Base-by-base conservation (phyloP, 2,888 invertebrate species). In the Himalopsyche anomala region DNA sequence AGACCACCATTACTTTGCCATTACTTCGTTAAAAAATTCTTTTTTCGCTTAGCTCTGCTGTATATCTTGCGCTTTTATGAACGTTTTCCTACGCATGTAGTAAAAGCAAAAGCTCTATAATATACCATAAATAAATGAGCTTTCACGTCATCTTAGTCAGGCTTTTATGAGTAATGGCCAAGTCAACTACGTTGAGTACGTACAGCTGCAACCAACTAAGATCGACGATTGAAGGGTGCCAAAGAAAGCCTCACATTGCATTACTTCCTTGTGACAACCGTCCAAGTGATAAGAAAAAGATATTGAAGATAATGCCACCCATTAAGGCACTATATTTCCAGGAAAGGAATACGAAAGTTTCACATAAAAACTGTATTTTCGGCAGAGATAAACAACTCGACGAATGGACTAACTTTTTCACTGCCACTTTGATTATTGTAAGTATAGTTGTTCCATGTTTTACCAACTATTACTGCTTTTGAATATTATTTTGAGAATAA, bases 311-410 rank as follows among this genome's bases (percentile, higher is more conserved):
- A 62, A 62, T 62, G 62, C 28, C 62, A 19, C 11, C 19, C 62
- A 62, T 62, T 62, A 62, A 62, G 62, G 62, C 62, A 62, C 62
- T 62, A 19, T 62, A 28, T 62, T 6, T 62, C 28, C 62, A n/a
- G 62, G 62, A 62, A 62, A 28, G 62, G 19, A 19, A 62, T 62
- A 15, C 62, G 62, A 28, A 62, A 62, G 19, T 19, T 62, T 9
- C 62, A 2, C 62, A 62, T 62, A 62, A 62, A 62, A 62, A 51
- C 19, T 5, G 19, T 62, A 62, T 62, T 12, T 62, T 62, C 5
- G 62, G 19, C 62, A 62, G 62, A 62, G 62, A 62, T 62, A 19
- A 62, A 62, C 19, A 62, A 62, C 62, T 62, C 19, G 6, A 62
- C 5, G 19, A 62, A 62, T 62, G n/a, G 62, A 62, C 11, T 8